Evolutionary conservation across 2,888 invertebrate genomes (phyloP).

Genomic region (Xanthorhoe designata): DNA sequence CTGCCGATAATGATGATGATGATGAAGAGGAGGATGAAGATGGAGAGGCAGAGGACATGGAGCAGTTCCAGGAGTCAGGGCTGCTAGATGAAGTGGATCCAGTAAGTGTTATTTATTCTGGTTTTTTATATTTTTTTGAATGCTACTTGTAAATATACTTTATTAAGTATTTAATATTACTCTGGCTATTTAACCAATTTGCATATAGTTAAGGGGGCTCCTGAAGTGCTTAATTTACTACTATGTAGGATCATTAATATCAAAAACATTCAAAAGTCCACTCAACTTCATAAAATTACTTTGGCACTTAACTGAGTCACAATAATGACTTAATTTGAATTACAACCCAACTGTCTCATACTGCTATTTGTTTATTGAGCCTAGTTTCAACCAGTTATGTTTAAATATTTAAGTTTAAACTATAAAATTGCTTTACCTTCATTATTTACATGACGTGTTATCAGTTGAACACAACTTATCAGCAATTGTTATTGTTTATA

Average conservation of each 20-base stretch:
- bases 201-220: too few species aligned
- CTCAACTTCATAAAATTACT: too few species aligned
- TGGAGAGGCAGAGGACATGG: slow-evolving; percentile 98
- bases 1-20: slow-evolving; percentile 83
- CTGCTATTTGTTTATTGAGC: neutral
- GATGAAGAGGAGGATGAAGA: slow-evolving; percentile 92
- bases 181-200: too few species aligned
- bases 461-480: slow-evolving; percentile 11
- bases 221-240: too few species aligned
- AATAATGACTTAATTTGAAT: too few species aligned
- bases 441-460: slow-evolving; percentile 13
- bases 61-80: slow-evolving; percentile 98
- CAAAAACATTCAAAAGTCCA: too few species aligned
- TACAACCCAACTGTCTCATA: neutral
- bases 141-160: too few species aligned
- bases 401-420: slow-evolving; percentile 2
- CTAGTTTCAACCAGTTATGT: neutral
- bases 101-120: slow-evolving; percentile 71
- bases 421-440: slow-evolving; percentile 9
- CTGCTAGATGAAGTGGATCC: slow-evolving; percentile 96
- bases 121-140: neutral
- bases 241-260: too few species aligned
- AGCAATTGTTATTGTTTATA: slow-evolving; percentile 6
- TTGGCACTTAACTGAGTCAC: neutral
- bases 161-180: too few species aligned